Conservation (phyloP, 2,113 vertebrate species). For the Etheostoma spectabile region DNA sequence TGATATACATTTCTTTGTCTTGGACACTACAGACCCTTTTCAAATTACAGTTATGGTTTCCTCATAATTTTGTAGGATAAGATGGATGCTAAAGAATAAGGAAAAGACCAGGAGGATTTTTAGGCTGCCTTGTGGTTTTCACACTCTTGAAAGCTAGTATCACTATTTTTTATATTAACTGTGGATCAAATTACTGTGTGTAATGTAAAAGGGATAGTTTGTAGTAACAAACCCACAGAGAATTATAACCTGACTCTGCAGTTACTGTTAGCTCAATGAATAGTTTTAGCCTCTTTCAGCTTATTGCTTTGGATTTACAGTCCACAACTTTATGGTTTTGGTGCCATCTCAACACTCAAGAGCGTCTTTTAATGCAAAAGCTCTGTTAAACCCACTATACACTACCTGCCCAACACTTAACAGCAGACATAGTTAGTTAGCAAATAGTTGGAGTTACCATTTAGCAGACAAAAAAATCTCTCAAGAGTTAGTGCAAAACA, state of each 20-base stretch:
- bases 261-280: background rate
- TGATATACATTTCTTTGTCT: slow-evolving; percentile 1
- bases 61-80: background rate
- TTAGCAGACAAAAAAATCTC: background rate
- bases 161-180: background rate
- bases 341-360: background rate
- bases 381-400: background rate
- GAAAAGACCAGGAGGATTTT: background rate
- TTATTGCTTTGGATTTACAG: background rate
- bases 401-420: background rate
- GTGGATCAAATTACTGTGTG: background rate
- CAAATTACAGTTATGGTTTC: slow-evolving; percentile 1
- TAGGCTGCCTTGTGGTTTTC: slow-evolving; percentile 14
- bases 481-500: no score
- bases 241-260: background rate
- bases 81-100: background rate
- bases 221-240: background rate
- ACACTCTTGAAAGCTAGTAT: background rate
- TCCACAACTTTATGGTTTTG: no score
- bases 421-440: background rate
- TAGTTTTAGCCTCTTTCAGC: background rate
- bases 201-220: background rate
- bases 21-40: background rate
- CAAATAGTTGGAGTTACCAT: no score
- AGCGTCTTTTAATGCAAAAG: background rate